Evolutionary conservation across 2,113 vertebrate genomes (phyloP), one percentile per base, ranked within the genome.

Genomic region (Amphilophus citrinellus): DNA sequence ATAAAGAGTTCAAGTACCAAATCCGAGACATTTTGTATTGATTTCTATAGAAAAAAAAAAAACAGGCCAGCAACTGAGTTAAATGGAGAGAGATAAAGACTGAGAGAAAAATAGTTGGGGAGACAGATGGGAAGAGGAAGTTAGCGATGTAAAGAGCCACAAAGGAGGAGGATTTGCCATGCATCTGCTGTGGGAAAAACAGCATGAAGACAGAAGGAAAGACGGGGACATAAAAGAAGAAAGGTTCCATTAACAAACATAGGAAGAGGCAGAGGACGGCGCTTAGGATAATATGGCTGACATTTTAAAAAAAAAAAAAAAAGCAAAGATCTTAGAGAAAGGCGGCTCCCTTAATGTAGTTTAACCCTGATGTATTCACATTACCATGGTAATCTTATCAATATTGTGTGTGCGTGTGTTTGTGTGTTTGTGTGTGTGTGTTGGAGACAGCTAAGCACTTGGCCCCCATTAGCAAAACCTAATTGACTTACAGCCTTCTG

Each of bases 311-410:
- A 22, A 22, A 22, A 9, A 53, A 76, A 79, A 82, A 66, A 76
- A 85, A 66, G 56, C 42, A 65, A 62, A 57, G 32, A 84, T 87
- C 39, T 92, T 86, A 15, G 78, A 80, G 75, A 76, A 88, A 88
- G 86, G 86, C 84, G 86, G 78, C 76, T 87, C 22, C 75, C 76
- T 86, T 87, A 89, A 93, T 85, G 83, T 14, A 79, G 87, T 92
- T 93, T 82, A 87, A 89, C 87, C 84, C 83, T 27, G 79, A 66
- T 84, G 90, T 89, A 68, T 91, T 87, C 88, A 83, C 89, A 94
- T 94, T 93, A 93, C 80, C 93, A 94, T 93, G 65, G 81, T 94
- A 95, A 93, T 93, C 90, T 87, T 84, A 94, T 94, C 88, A 91
- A 78, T 87, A 80, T 30, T 35, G 6, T 75, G 58, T 58, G 79